These are phyloP conservation scores for Strix aluco DNA, from an alignment of 2,113 vertebrate genomes.

Conservation along the genomic window DNA sequence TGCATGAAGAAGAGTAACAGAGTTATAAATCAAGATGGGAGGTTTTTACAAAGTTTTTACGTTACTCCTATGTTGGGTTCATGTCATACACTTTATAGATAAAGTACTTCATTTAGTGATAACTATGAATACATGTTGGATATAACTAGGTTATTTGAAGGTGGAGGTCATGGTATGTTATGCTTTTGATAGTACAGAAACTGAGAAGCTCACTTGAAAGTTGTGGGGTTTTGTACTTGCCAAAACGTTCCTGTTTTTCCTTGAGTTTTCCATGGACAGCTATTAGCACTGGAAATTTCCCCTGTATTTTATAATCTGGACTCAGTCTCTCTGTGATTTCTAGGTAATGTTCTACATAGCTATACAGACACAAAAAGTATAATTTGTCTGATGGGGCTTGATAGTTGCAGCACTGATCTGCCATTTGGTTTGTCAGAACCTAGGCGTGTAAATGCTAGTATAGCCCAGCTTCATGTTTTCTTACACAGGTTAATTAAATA, in stretches of 20 bases:
- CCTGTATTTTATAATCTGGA: background rate
- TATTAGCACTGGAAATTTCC: background rate
- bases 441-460: background rate
- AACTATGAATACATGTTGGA: background rate
- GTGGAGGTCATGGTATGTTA: background rate
- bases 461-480: background rate
- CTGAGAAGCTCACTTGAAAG: background rate
- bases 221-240: background rate
- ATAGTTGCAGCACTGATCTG: background rate
- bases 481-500: background rate
- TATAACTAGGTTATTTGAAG: background rate
- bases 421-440: background rate
- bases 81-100: background rate
- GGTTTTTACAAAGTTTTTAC: background rate
- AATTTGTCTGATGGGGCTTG: background rate
- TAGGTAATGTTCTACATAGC: background rate
- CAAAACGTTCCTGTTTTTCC: background rate
- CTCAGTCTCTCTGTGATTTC: background rate
- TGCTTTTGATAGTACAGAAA: background rate
- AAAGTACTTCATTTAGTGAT: slow-evolving; percentile 1
- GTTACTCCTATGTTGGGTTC: background rate
- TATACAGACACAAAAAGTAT: background rate
- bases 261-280: background rate
- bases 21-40: slow-evolving; percentile 2
- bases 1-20: background rate